Evolutionary conservation across 2,113 vertebrate species (phyloP).

Genomic region (Laticauda laticaudata): DNA sequence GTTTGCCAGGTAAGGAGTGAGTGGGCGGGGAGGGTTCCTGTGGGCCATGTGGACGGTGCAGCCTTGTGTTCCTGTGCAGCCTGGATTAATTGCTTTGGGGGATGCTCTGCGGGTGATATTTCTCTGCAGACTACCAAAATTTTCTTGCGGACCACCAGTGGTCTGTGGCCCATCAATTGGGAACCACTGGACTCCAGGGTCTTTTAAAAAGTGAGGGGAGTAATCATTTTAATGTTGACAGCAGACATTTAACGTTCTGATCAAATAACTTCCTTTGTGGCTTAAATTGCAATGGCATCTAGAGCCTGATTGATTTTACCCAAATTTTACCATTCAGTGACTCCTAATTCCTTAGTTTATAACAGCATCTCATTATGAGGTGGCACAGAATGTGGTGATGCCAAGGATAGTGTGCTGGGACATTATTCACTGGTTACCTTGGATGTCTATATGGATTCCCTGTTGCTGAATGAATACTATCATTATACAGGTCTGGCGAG

Average conservation of each 20-base stretch:
- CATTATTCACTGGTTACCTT: not conserved
- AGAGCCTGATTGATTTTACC: not conserved
- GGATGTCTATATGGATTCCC: not conserved
- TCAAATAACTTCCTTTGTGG: not conserved
- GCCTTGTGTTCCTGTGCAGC: no score
- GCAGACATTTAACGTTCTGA: not conserved
- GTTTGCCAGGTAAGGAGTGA: no score
- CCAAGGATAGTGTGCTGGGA: not conserved
- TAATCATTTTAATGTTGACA: not conserved
- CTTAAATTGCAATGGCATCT: not conserved
- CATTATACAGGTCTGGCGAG: not conserved
- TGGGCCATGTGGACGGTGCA: no score
- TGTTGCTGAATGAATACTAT: not conserved
- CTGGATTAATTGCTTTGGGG: no score
- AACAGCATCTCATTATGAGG: constrained; percentile 22
- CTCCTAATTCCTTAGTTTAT: not conserved
- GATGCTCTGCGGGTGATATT: no score
- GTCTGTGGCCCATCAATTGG: no score
- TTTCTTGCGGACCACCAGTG: no score
- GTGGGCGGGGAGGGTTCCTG: no score
- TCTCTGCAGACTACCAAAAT: no score
- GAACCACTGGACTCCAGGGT: not conserved
- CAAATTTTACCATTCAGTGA: not conserved
- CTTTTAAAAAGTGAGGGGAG: not conserved
- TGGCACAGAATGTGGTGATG: constrained; percentile 19